These are phyloP conservation scores for Coreoperca whiteheadi DNA, from an alignment of 2,113 vertebrate species.

Conservation along the genomic window DNA sequence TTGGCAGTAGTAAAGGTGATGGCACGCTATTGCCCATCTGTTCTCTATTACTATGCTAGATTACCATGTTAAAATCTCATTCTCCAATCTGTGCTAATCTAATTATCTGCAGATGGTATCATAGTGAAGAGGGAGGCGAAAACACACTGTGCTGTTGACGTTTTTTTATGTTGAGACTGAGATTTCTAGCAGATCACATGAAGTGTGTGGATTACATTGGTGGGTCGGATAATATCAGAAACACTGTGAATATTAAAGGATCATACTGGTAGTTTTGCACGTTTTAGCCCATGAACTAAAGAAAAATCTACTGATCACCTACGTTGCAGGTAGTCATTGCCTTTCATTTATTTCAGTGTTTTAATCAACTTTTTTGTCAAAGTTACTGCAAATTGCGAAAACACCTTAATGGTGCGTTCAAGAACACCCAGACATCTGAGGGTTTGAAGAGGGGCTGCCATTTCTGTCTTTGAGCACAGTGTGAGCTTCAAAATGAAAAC, in stretches of 20 bases:
- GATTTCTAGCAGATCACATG: constrained; percentile 6
- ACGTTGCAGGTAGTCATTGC: not conserved
- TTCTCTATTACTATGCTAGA: constrained; percentile 57
- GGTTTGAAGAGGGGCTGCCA: not conserved
- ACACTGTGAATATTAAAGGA: not conserved
- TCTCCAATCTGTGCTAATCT: constrained; percentile 65
- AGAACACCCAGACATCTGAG: not conserved
- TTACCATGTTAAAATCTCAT: constrained; percentile 55
- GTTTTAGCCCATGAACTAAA: not conserved
- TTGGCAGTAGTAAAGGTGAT: constrained; percentile 34
- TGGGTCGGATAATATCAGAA: not conserved
- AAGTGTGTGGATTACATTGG: not conserved
- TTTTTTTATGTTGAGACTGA: constrained; percentile 18
- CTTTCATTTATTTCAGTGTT: constrained; percentile 2
- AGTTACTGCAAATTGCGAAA: not conserved
- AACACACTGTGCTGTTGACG: constrained; percentile 8
- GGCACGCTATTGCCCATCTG: constrained; percentile 55
- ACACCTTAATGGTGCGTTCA: not conserved
- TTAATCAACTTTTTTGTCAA: not conserved
- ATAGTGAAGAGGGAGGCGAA: not conserved
- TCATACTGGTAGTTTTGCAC: not conserved
- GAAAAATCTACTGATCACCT: not conserved
- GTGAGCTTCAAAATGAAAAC: not conserved
- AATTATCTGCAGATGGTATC: constrained; percentile 67
- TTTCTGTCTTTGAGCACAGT: not conserved